These are phyloP conservation scores for Hystrix cristata DNA, from an alignment of 2,113 vertebrate species.

Conservation along the genomic window DNA sequence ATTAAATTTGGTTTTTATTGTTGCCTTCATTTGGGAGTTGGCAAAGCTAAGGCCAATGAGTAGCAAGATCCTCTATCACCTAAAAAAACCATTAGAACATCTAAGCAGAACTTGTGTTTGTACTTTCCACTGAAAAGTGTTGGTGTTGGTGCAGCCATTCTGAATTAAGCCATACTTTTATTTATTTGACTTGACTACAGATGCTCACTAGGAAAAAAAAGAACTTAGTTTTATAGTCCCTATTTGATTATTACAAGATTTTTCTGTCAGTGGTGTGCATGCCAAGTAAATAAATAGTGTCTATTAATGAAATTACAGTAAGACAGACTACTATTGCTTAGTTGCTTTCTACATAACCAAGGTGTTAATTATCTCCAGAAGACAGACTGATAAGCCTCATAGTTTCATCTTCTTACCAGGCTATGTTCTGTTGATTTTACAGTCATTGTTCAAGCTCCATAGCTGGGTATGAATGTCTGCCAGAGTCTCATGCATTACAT, in stretches of 20 bases:
- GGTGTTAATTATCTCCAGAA: not conserved
- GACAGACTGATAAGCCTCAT: not conserved
- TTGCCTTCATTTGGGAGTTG: not conserved
- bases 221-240: not conserved
- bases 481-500: not conserved
- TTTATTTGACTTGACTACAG: not conserved
- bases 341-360: not conserved
- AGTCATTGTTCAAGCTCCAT: not conserved
- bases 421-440: not conserved
- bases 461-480: not conserved
- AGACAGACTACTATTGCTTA: not conserved
- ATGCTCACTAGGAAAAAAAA: not conserved
- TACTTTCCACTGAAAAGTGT: not conserved
- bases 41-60: not conserved
- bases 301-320: not conserved
- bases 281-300: not conserved
- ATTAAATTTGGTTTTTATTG: not conserved
- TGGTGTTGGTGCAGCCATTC: not conserved
- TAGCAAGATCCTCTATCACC: not conserved
- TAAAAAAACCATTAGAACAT: not conserved
- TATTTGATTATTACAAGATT: not conserved
- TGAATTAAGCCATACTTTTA: not conserved
- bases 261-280: not conserved
- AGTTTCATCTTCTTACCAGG: not conserved
- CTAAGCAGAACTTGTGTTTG: not conserved